Percentiles rank a stretch among this genome's conserved stretches.
phyloP scores from a whole-genome alignment of 2,888 invertebrate species.

The Dryococelus australis region DNA sequence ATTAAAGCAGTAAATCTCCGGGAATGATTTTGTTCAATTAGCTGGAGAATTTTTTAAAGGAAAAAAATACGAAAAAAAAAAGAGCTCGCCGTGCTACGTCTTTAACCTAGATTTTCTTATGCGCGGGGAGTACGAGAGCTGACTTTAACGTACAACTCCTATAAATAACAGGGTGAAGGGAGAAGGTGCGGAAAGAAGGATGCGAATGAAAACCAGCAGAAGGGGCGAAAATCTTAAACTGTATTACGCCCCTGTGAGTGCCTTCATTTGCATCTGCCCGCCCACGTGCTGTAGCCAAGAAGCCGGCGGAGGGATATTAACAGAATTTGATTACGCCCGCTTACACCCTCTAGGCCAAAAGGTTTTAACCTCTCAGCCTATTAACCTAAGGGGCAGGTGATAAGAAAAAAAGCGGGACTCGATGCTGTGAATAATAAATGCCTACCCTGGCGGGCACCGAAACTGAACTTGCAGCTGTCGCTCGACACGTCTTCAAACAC shows the following conservation, averaged over 20 bases:
- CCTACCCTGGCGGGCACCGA: neutral
- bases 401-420: neutral
- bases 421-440: conserved; percentile 23
- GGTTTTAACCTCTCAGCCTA: conserved; percentile 20
- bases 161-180: conserved; percentile 17
- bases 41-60: neutral
- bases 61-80: neutral
- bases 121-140: neutral
- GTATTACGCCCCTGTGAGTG: conserved; percentile 20
- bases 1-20: conserved; percentile 2
- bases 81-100: neutral
- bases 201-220: neutral
- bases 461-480: too few relatives aligned
- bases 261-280: conserved; percentile 25
- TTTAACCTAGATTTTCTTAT: conserved; percentile 23
- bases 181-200: conserved; percentile 18
- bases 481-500: too few relatives aligned
- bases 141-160: conserved; percentile 16
- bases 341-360: conserved; percentile 2
- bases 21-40: neutral
- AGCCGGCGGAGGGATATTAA: conserved; percentile 3
- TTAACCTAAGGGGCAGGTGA: conserved; percentile 23
- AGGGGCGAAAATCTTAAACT: conserved; percentile 20
- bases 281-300: conserved; percentile 5
- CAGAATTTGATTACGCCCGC: conserved; percentile 27